These are phyloP conservation scores for Luperina nickerlii DNA, from an alignment of 2,888 invertebrate genomes.

Conservation along the genomic window DNA sequence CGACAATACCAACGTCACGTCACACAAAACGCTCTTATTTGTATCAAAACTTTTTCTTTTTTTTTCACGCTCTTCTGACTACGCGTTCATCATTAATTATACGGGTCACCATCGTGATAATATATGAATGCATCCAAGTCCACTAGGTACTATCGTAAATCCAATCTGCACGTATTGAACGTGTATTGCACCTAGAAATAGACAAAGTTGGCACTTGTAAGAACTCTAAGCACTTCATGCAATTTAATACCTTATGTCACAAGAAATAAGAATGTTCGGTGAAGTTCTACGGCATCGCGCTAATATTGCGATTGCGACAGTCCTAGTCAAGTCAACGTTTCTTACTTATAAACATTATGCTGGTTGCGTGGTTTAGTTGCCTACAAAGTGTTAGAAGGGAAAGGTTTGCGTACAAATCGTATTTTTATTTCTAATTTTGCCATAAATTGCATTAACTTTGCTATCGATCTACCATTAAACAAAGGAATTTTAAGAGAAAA, in stretches of 20 bases:
- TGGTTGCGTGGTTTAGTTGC: constrained; percentile 86
- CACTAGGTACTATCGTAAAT: constrained; percentile 68
- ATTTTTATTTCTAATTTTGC: constrained; percentile 44
- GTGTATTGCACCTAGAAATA: constrained; percentile 78
- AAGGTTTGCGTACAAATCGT: constrained; percentile 77
- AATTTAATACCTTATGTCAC: constrained; percentile 68
- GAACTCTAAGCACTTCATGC: constrained; percentile 55
- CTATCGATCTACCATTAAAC: background rate
- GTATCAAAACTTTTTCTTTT: constrained; percentile 59
- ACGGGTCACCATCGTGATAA: constrained; percentile 61
- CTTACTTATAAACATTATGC: constrained; percentile 88
- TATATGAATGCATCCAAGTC: constrained; percentile 63
- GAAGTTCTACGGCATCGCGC: constrained; percentile 59
- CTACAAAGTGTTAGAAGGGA: constrained; percentile 84
- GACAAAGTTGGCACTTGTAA: constrained; percentile 75
- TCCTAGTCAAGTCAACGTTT: constrained; percentile 83
- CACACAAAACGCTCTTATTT: background rate
- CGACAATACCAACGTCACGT: background rate
- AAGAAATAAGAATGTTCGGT: constrained; percentile 58
- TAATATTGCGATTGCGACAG: constrained; percentile 81
- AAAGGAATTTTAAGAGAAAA: constrained; percentile 5
- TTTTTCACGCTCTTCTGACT: constrained; percentile 74
- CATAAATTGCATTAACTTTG: constrained; percentile 32
- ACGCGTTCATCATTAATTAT: constrained; percentile 68
- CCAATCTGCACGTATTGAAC: constrained; percentile 74